A percentile compares a stretch with the other conserved stretches of the same genome.
These are phyloP conservation scores for Parasteatoda lunata DNA, from an alignment of 2,888 invertebrate species.

Conservation along the genomic window DNA sequence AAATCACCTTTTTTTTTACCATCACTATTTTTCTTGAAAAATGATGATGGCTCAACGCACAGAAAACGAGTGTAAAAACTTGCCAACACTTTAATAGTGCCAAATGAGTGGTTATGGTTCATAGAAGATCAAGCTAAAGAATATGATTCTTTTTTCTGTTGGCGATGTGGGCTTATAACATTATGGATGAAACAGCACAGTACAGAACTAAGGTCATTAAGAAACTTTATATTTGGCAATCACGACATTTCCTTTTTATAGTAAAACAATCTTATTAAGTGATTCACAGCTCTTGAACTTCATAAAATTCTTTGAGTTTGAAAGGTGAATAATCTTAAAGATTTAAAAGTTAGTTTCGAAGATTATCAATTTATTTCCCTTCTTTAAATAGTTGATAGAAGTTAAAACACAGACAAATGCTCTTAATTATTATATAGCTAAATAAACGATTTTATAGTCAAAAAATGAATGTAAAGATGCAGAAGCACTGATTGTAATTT, in stretches of 20 bases:
- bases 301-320: too few relatives aligned
- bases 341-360: too few relatives aligned
- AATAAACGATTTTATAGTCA: too few relatives aligned
- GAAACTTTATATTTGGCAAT: not conserved
- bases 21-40: not conserved
- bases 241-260: not conserved
- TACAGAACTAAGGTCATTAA: not conserved
- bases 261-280: too few relatives aligned
- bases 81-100: slow-evolving; percentile 36
- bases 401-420: too few relatives aligned
- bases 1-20: slow-evolving; percentile 12
- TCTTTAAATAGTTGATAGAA: too few relatives aligned
- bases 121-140: slow-evolving; percentile 1
- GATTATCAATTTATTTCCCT: too few relatives aligned
- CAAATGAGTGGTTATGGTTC: slow-evolving; percentile 54
- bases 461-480: too few relatives aligned
- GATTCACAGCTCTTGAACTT: too few relatives aligned
- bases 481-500: too few relatives aligned
- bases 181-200: not conserved
- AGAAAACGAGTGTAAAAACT: slow-evolving; percentile 13
- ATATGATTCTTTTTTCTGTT: not conserved
- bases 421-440: too few relatives aligned
- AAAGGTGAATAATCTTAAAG: too few relatives aligned
- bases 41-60: slow-evolving; percentile 27
- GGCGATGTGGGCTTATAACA: not conserved